A percentile compares a stretch with the other conserved stretches of the same genome.
Evolutionary conservation across 2,888 invertebrate species (phyloP).

Genomic region (Dicyrtomina minuta): DNA sequence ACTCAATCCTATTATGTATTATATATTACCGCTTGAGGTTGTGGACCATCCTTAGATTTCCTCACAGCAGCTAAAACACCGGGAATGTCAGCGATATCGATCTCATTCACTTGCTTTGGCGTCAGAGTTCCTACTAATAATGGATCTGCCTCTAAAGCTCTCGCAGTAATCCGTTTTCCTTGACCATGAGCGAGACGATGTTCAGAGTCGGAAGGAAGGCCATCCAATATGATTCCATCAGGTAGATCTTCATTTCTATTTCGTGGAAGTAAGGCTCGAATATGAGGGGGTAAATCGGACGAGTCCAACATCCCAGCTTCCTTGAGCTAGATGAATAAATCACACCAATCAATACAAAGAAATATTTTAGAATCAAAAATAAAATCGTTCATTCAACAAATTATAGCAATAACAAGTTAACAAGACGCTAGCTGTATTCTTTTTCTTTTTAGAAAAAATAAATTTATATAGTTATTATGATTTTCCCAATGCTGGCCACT

Average conservation of each 20-base stretch:
- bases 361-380: not conserved
- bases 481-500: no score
- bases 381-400: no score
- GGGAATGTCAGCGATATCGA: constrained; percentile 49
- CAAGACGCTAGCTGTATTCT: no score
- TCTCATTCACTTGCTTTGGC: constrained; percentile 42
- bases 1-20: no score
- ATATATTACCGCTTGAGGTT: constrained; percentile 42
- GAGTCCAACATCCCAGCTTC: constrained; percentile 44
- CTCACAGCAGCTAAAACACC: constrained; percentile 45
- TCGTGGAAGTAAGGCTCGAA: constrained; percentile 39
- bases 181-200: constrained; percentile 42
- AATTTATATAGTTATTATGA: no score
- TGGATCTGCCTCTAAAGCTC: constrained; percentile 39
- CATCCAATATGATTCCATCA: constrained; percentile 36
- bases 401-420: no score
- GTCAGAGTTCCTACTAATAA: constrained; percentile 48
- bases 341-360: not conserved
- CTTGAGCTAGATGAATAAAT: constrained; percentile 31
- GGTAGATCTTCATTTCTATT: constrained; percentile 21
- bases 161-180: constrained; percentile 38
- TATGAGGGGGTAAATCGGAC: constrained; percentile 44
- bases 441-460: no score
- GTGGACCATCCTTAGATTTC: constrained; percentile 50
- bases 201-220: constrained; percentile 48